These are phyloP conservation scores for Drosophila paulistorum DNA, from an alignment of 1,140 invertebrate genomes.

Conservation along the genomic window DNA sequence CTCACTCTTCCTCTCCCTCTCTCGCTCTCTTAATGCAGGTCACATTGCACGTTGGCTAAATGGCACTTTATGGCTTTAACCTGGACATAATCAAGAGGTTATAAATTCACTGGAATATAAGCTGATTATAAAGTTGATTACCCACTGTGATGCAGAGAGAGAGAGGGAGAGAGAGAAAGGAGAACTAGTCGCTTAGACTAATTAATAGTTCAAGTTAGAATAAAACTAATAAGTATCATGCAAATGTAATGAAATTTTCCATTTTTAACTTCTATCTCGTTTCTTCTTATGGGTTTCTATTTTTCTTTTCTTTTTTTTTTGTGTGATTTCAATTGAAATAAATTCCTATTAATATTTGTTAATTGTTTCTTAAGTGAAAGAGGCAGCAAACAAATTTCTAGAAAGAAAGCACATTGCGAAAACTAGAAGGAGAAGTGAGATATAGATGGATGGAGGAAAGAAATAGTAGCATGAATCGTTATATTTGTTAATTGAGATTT, in stretches of 20 bases:
- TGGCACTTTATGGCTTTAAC: conserved; percentile 34
- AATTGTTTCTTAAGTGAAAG: conserved; percentile 77
- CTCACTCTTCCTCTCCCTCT: background rate
- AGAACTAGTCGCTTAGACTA: conserved; percentile 6
- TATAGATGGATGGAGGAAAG: conserved; percentile 13
- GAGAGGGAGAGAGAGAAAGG: conserved; percentile 9
- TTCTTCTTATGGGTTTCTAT: background rate
- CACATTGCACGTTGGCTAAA: conserved; percentile 53
- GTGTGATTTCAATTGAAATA: conserved; percentile 80
- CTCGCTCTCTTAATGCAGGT: conserved; percentile 23
- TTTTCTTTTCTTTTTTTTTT: background rate
- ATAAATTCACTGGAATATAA: conserved; percentile 69
- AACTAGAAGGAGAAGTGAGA: background rate
- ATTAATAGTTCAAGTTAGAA: conserved; percentile 6
- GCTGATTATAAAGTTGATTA: conserved; percentile 71
- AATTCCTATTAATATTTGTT: conserved; percentile 81
- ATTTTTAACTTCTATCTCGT: background rate
- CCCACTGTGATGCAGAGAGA: background rate
- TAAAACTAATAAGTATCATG: conserved; percentile 1
- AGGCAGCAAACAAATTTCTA: conserved; percentile 25
- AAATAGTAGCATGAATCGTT: conserved; percentile 72
- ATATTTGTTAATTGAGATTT: conserved; percentile 81
- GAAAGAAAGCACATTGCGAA: conserved; percentile 43
- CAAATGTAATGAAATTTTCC: conserved; percentile 17
- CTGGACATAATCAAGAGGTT: conserved; percentile 60